Evolutionary conservation across 2,888 invertebrate genomes (phyloP).

Genomic region (Sericinus montela): DNA sequence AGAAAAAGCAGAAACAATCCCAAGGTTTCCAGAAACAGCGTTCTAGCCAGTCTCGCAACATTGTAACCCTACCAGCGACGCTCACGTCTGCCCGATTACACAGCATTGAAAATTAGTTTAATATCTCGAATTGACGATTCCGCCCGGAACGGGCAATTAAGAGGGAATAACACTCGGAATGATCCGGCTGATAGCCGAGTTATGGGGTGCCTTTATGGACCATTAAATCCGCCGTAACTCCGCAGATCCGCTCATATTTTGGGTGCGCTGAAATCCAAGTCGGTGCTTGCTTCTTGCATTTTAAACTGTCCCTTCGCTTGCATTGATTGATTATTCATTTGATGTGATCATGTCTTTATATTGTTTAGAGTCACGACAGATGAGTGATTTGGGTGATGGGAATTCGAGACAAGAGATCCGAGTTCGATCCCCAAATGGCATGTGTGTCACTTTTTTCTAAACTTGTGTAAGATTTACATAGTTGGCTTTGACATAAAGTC

Average conservation of each 20-base stretch:
- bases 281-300: neutral
- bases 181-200: slow-evolving; percentile 71
- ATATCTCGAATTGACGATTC: slow-evolving; percentile 78
- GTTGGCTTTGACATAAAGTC: no score
- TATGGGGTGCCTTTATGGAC: slow-evolving; percentile 75
- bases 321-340: no score
- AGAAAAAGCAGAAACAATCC: no score
- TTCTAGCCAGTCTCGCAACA: neutral
- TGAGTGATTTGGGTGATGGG: no score
- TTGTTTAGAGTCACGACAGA: no score
- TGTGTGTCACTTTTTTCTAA: no score
- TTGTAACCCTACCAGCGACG: slow-evolving; percentile 39
- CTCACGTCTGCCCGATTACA: slow-evolving; percentile 68
- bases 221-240: slow-evolving; percentile 55
- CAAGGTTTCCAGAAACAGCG: neutral
- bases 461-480: no score
- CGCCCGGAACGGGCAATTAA: slow-evolving; percentile 75
- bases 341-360: no score
- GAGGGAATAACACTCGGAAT: slow-evolving; percentile 72
- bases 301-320: neutral
- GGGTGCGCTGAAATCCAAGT: slow-evolving; percentile 24
- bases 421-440: no score
- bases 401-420: no score
- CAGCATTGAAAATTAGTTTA: slow-evolving; percentile 78
- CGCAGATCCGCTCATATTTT: slow-evolving; percentile 38